Evolutionary conservation across 92 coral and sea anemone species (phyloP).

Genomic region (Blastomussa wellsi): DNA sequence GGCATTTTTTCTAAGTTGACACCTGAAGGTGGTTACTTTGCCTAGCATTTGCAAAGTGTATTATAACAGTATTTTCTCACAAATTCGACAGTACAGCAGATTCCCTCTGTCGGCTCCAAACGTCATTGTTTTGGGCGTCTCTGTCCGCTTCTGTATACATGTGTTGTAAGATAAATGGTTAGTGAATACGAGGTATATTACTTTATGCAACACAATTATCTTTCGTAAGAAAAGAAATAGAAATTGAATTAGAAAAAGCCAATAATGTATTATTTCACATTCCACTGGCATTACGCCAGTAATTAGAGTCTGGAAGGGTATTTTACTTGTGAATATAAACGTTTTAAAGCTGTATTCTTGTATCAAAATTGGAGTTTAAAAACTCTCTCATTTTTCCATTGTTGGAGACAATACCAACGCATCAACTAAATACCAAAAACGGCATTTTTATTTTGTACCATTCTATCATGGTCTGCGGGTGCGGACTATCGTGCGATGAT

Average conservation of each 20-base stretch:
- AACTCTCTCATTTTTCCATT: neutral
- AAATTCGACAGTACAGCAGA: neutral
- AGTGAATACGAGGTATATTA: neutral
- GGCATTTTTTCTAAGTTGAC: neutral
- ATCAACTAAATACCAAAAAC: neutral
- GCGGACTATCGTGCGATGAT: neutral
- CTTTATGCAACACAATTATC: neutral
- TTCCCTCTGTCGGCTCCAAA: neutral
- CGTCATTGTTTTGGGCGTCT: neutral
- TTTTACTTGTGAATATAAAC: constrained; percentile 3
- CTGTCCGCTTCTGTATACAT: neutral
- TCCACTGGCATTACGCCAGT: neutral
- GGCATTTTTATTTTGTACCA: neutral
- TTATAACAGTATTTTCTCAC: neutral
- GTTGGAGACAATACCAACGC: neutral
- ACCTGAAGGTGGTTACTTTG: neutral
- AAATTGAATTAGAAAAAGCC: neutral
- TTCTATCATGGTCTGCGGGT: neutral
- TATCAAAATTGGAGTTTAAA: neutral
- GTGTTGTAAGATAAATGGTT: neutral
- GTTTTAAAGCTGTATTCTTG: constrained; percentile 5
- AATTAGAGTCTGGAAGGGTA: neutral
- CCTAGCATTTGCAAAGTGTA: neutral
- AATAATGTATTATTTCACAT: neutral
- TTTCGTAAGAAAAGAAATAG: neutral